These are phyloP conservation scores for Mus spicilegus DNA, from an alignment of 2,113 vertebrate genomes.

Conservation along the genomic window DNA sequence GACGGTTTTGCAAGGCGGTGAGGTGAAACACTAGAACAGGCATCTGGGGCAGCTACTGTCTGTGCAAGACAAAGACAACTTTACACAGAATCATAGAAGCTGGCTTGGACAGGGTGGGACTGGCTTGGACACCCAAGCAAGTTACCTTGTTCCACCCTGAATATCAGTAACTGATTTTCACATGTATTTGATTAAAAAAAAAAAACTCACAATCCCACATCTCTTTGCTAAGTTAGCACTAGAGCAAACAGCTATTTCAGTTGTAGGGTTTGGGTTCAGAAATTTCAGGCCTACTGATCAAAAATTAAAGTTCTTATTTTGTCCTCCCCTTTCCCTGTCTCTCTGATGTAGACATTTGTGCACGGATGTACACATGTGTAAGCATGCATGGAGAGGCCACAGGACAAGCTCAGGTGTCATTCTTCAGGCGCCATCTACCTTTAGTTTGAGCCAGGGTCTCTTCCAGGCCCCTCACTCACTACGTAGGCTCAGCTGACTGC, in stretches of 20 bases:
- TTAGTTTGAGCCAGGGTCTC: background rate
- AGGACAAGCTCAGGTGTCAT: background rate
- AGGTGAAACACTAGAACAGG: background rate
- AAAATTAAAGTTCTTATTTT: background rate
- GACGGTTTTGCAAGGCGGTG: background rate
- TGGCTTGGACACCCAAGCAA: background rate
- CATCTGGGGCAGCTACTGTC: background rate
- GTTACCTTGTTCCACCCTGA: background rate
- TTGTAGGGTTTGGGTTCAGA: background rate
- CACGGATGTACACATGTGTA: background rate
- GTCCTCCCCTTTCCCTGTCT: fast-evolving
- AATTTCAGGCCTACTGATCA: background rate
- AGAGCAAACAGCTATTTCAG: background rate
- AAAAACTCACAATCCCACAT: background rate
- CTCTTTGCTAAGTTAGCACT: background rate
- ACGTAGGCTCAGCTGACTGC: background rate
- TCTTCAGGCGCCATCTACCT: background rate
- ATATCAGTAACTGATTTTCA: background rate
- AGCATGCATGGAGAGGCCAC: no score
- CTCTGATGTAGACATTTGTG: background rate
- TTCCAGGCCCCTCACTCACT: background rate
- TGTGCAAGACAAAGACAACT: background rate
- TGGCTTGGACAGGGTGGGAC: background rate
- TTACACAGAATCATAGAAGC: background rate
- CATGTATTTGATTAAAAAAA: background rate